phyloP scores from a whole-genome alignment of 2,888 invertebrate species.

The Hyles lineata region DNA sequence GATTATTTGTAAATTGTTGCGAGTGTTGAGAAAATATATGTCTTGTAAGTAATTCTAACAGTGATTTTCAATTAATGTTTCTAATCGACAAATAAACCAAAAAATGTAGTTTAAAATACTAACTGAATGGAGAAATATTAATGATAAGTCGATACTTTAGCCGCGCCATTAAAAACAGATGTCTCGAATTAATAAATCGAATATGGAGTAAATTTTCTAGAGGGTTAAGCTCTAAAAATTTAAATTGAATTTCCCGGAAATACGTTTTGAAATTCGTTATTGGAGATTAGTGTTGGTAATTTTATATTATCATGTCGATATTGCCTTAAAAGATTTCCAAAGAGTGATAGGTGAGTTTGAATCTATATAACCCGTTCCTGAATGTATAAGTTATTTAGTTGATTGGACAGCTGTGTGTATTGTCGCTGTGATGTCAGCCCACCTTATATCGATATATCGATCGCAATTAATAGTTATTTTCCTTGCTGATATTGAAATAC shows the following conservation, averaged over 20 bases:
- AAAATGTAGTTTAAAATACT: neutral
- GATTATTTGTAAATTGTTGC: conserved; percentile 21
- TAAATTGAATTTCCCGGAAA: too few relatives aligned
- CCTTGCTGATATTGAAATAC: neutral
- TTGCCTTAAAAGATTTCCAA: neutral
- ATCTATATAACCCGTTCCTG: neutral
- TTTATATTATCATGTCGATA: neutral
- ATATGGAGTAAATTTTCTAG: too few relatives aligned
- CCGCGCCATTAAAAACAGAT: too few relatives aligned
- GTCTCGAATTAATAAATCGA: too few relatives aligned
- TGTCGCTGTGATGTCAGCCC: neutral
- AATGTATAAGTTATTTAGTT: neutral
- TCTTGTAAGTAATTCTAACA: neutral
- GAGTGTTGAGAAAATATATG: neutral
- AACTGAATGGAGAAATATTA: too few relatives aligned
- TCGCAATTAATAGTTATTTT: neutral
- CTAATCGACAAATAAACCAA: neutral
- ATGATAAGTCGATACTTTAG: too few relatives aligned
- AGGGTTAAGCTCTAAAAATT: too few relatives aligned
- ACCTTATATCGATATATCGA: neutral
- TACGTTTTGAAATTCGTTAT: too few relatives aligned
- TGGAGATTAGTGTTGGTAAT: neutral
- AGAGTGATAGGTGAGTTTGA: neutral
- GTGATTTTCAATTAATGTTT: neutral
- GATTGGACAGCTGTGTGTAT: neutral